phyloP scores from a whole-genome alignment of 1,140 invertebrate genomes.

The Drosophila grimshawi region DNA sequence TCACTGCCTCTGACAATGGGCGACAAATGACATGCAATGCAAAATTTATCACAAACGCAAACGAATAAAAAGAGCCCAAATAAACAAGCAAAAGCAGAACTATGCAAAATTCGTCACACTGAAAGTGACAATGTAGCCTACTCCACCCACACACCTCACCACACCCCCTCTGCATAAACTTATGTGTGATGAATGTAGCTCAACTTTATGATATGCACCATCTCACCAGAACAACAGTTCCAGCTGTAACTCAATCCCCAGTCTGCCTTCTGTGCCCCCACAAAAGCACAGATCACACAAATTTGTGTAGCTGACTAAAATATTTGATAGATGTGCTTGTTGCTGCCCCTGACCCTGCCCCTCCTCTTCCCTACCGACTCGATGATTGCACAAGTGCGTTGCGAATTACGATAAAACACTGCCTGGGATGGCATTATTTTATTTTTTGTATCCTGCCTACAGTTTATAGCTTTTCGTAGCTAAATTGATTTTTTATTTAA shows the following conservation, averaged over 20 bases:
- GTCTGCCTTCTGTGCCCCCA: not conserved
- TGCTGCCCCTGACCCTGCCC: not conserved
- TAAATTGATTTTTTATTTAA: slow-evolving; percentile 79
- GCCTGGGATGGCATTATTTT: slow-evolving; percentile 28
- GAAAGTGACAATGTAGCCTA: slow-evolving; percentile 66
- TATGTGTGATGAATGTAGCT: slow-evolving; percentile 66
- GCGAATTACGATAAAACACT: slow-evolving; percentile 21
- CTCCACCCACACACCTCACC: not conserved
- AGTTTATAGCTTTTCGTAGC: slow-evolving; percentile 11
- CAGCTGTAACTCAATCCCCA: slow-evolving; percentile 1
- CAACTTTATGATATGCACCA: slow-evolving; percentile 64
- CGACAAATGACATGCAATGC: slow-evolving; percentile 76
- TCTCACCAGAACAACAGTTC: slow-evolving; percentile 1
- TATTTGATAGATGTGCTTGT: slow-evolving; percentile 51
- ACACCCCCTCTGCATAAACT: not conserved
- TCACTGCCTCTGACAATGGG: slow-evolving; percentile 68
- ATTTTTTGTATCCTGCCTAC: slow-evolving; percentile 19
- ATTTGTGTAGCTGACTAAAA: slow-evolving; percentile 50
- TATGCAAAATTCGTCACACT: slow-evolving; percentile 68
- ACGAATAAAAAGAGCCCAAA: not conserved
- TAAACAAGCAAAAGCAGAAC: slow-evolving; percentile 18
- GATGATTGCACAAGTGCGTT: slow-evolving; percentile 30
- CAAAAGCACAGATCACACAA: slow-evolving; percentile 20
- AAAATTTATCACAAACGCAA: slow-evolving; percentile 56
- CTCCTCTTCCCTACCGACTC: not conserved